A percentile compares a stretch with the other conserved stretches of the same genome.
Evolutionary conservation across 2,797 vertebrate species (phyloP).

Genomic region (Pseudochirops cupreus): DNA sequence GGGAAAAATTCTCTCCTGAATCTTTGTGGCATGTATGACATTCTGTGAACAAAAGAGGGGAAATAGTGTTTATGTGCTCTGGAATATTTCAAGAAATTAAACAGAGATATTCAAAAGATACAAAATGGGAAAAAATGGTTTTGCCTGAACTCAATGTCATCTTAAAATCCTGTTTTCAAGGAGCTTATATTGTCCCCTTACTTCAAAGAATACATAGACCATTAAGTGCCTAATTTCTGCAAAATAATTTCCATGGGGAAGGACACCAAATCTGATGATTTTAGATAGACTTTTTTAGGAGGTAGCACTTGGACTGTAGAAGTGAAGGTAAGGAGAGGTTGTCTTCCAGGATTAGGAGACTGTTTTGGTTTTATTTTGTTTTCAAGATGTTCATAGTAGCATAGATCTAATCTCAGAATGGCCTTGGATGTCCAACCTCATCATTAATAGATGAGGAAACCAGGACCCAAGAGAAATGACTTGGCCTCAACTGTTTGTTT

Average conservation of each 20-base stretch:
- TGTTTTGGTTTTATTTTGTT: neutral
- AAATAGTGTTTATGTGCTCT: neutral
- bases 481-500: neutral
- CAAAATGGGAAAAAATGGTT: neutral
- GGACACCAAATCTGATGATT: neutral
- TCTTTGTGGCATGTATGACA: conserved; percentile 3
- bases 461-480: neutral
- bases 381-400: neutral
- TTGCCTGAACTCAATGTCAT: neutral
- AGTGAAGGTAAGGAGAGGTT: neutral
- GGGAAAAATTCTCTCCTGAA: neutral
- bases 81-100: conserved; percentile 41
- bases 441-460: neutral
- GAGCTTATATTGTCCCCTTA: neutral
- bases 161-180: neutral
- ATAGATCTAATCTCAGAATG: neutral
- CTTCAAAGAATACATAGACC: neutral
- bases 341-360: neutral
- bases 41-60: neutral
- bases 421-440: neutral
- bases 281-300: neutral
- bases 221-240: neutral
- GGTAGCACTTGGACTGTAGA: neutral
- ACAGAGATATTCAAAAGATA: conserved; percentile 11
- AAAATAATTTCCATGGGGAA: neutral